Evolutionary conservation across 2,797 vertebrate species (phyloP), one percentile per base, ranked within the genome.

Genomic region (Phrynocephalus forsythii): DNA sequence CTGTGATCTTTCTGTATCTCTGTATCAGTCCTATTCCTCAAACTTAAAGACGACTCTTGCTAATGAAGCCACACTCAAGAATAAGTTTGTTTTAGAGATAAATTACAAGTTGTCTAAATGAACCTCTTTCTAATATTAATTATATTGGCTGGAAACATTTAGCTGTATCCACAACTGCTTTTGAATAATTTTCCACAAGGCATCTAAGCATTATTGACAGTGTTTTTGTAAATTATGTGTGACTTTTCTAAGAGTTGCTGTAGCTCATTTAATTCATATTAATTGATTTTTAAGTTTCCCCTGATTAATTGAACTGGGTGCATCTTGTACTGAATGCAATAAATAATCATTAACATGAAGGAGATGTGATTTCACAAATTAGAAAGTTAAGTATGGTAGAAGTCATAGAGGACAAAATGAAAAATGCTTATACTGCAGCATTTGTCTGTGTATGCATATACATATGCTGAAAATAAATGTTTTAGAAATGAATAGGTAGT

Each of bases 221-320:
- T 93, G 89, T 96, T 97, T 98, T 98, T 95, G 97, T 98, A 98
- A 98, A 97, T 98, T 98, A 98, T 97, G 97, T 97, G 98, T 97
- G 96, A 97, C 96, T 98, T 98, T 98, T 97, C 96, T 96, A 96
- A 95, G 96, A 96, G 95, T 97, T 97, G 97, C 97, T 97, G 97
- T 97, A 97, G 96, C 97, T 98, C 97, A 98, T 99, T 98, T 98
- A 98, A 98, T 98, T 98, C 97, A 96, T 97, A 97, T 97, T 98
- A 99, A 98, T 98, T 98, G 98, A 99, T 98, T 95, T 97, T 97
- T 97, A 97, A 95, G 96, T 97, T 96, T 95, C 94, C 93, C 95
- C 94, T 98, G 98, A 99, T 98, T 98, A 98, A 98, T 98, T 97
- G 96, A 96, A 96, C 94, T 94, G 92, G 91, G 95, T 97, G 97